These are phyloP conservation scores for Astyanax mexicanus DNA, from an alignment of 2,797 vertebrate species.

Conservation along the genomic window DNA sequence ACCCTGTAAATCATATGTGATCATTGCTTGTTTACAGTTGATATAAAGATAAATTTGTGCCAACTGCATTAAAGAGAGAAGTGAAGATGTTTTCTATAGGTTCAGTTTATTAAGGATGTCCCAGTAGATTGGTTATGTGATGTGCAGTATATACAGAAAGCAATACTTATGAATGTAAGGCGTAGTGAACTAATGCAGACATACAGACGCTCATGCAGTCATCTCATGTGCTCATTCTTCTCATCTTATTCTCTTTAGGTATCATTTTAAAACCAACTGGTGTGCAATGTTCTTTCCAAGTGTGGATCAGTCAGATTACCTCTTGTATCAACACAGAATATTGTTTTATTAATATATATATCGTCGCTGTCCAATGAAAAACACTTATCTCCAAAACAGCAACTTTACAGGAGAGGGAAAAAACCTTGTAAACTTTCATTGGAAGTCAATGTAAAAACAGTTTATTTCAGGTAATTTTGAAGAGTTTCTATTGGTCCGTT, in stretches of 20 bases:
- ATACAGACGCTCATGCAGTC: not conserved
- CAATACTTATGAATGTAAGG: conserved; percentile 45
- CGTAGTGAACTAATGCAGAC: conserved; percentile 18
- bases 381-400: no score
- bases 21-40: conserved; percentile 12
- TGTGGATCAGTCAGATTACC: conserved; percentile 25
- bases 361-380: no score
- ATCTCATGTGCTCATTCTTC: conserved; percentile 26
- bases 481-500: no score
- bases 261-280: not conserved
- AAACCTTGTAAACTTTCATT: no score
- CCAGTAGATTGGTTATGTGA: conserved; percentile 18
- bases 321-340: not conserved
- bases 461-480: no score
- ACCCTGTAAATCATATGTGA: not conserved
- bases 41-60: not conserved
- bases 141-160: conserved; percentile 38
- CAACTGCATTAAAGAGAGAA: not conserved
- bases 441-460: no score
- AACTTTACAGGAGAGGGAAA: no score
- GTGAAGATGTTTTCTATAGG: conserved; percentile 6
- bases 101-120: not conserved
- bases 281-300: conserved; percentile 5
- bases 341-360: not conserved
- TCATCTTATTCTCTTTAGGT: conserved; percentile 15